These are phyloP conservation scores for Drosophila dives DNA, from an alignment of 2,888 invertebrate genomes.

Conservation along the genomic window DNA sequence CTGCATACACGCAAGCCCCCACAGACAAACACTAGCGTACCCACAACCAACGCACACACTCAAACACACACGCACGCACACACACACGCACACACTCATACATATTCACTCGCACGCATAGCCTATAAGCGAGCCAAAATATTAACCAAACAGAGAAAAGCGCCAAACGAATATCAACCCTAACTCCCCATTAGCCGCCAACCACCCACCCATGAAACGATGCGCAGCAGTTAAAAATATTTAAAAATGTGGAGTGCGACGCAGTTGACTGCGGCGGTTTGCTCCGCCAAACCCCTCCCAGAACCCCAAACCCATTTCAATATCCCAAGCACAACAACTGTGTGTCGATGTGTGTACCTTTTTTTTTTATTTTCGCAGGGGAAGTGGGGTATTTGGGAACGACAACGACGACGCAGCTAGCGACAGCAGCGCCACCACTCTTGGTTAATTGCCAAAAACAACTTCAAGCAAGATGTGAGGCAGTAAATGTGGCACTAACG, in stretches of 20 bases:
- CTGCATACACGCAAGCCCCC: constrained; percentile 8
- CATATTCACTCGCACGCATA: constrained; percentile 34
- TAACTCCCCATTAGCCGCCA: constrained; percentile 28
- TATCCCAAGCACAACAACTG: constrained; percentile 44
- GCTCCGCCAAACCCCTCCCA: constrained; percentile 9
- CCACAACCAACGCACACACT: constrained; percentile 24
- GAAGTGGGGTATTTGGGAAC: constrained; percentile 3
- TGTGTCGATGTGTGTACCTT: constrained; percentile 57
- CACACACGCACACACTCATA: constrained; percentile 15
- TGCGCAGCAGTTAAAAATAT: constrained; percentile 80
- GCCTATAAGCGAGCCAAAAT: constrained; percentile 66
- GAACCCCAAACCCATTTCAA: not conserved
- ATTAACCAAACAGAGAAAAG: constrained; percentile 78
- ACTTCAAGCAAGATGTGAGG: constrained; percentile 34
- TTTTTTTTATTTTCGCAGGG: constrained; percentile 8
- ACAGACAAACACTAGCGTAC: constrained; percentile 54
- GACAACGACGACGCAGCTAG: constrained; percentile 3
- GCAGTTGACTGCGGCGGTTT: constrained; percentile 56
- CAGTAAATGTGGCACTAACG: constrained; percentile 20
- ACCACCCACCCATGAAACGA: constrained; percentile 36
- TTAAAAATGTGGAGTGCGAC: constrained; percentile 72
- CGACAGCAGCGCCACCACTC: constrained; percentile 51
- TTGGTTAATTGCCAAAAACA: constrained; percentile 80
- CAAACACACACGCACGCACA: constrained; percentile 4
- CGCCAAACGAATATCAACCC: constrained; percentile 63